phyloP scores from a whole-genome alignment of 2,888 invertebrate species.

The Agelastica alni region DNA sequence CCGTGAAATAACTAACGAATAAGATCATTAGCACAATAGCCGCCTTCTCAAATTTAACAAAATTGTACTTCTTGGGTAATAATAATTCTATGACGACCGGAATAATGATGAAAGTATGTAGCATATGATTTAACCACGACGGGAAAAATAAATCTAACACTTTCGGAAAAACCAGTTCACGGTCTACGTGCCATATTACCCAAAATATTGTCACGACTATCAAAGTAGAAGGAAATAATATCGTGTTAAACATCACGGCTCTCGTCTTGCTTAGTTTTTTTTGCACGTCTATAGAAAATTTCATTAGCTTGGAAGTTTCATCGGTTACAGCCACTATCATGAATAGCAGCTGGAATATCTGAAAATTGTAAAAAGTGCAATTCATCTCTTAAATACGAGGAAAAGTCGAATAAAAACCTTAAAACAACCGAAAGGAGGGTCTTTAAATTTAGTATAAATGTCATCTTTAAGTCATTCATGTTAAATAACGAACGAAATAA shows the following conservation, averaged over 20 bases:
- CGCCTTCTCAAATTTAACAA: slow-evolving; percentile 29
- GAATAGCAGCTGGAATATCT: slow-evolving; percentile 39
- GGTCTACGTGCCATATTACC: slow-evolving; percentile 60
- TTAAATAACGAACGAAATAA: too few relatives aligned
- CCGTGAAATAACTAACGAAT: slow-evolving; percentile 27
- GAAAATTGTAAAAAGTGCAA: slow-evolving; percentile 29
- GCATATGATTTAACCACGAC: slow-evolving; percentile 64
- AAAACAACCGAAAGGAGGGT: too few relatives aligned
- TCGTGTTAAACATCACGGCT: slow-evolving; percentile 34
- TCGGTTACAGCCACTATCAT: slow-evolving; percentile 35
- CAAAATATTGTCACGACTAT: slow-evolving; percentile 63
- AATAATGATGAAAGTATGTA: slow-evolving; percentile 62
- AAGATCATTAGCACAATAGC: slow-evolving; percentile 23
- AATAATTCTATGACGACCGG: slow-evolving; percentile 58
- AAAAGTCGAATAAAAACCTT: too few relatives aligned
- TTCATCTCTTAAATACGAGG: too few relatives aligned
- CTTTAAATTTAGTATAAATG: too few relatives aligned
- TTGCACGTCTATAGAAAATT: slow-evolving; percentile 21
- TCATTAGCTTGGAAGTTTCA: slow-evolving; percentile 29
- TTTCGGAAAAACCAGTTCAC: slow-evolving; percentile 63
- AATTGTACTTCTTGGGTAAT: slow-evolving; percentile 43
- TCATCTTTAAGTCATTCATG: too few relatives aligned
- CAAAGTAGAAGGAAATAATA: slow-evolving; percentile 52
- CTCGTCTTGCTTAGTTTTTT: slow-evolving; percentile 30
- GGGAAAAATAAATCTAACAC: slow-evolving; percentile 61